phyloP scores from a whole-genome alignment of 30 jellyfish, hydroid and myxozoan genomes.

The Hydra vulgaris region DNA sequence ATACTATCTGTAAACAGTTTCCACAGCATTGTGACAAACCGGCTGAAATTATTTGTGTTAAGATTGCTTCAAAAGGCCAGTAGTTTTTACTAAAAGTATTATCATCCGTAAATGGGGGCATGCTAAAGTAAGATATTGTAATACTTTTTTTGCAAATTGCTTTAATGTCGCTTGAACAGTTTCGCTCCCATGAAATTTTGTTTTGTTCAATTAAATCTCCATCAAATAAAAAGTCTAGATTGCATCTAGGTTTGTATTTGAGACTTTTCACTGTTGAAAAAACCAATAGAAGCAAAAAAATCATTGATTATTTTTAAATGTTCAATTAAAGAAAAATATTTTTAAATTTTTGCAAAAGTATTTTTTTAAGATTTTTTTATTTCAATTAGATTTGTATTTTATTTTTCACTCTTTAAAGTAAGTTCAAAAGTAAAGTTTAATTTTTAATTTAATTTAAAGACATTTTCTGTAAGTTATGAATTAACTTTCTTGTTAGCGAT shows the following conservation, averaged over 20 bases:
- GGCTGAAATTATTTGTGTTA: slow-evolving; percentile 26
- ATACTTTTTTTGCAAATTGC: slow-evolving; percentile 14
- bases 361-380: too few species aligned
- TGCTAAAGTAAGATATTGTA: slow-evolving; percentile 7
- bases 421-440: too few species aligned
- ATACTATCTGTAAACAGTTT: slow-evolving; percentile 5
- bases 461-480: too few species aligned
- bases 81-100: neutral
- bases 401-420: too few species aligned
- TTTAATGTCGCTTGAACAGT: slow-evolving; percentile 12
- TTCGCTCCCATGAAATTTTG: slow-evolving; percentile 16
- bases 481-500: too few species aligned
- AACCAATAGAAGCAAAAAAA: too few species aligned
- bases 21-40: slow-evolving; percentile 45
- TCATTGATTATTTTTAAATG: neutral
- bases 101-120: slow-evolving; percentile 23
- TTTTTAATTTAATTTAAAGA: too few species aligned
- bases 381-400: too few species aligned
- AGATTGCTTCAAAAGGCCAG: slow-evolving; percentile 17
- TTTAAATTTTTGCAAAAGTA: too few species aligned
- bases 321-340: too few species aligned
- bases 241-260: slow-evolving; percentile 18
- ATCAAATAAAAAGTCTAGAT: slow-evolving; percentile 8
- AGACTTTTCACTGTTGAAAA: neutral
- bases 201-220: neutral